Conservation (phyloP, 2,888 invertebrate species). For the Gastracanthus pulcherrimus region DNA sequence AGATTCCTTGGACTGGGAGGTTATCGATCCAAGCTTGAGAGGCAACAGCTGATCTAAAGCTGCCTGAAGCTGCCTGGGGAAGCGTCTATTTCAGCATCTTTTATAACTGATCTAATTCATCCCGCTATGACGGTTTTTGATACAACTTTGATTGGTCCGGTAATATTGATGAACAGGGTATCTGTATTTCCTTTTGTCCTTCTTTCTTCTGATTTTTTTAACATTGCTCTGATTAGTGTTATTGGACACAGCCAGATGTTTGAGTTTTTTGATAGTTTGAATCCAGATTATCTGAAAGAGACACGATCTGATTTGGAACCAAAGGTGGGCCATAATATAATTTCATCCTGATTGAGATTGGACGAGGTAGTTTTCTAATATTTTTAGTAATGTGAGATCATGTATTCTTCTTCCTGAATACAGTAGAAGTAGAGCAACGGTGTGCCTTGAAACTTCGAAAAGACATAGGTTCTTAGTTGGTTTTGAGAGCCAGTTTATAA, state of each 20-base stretch:
- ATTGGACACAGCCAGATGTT: slow-evolving; percentile 58
- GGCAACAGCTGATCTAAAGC: slow-evolving; percentile 60
- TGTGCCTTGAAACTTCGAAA: slow-evolving; percentile 59
- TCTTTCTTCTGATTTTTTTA: slow-evolving; percentile 54
- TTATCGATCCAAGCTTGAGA: slow-evolving; percentile 58
- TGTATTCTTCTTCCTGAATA: slow-evolving; percentile 58
- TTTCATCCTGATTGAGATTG: slow-evolving; percentile 56
- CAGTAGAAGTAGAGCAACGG: slow-evolving; percentile 57
- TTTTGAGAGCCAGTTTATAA: slow-evolving; percentile 57
- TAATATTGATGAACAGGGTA: slow-evolving; percentile 53
- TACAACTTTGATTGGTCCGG: slow-evolving; percentile 54
- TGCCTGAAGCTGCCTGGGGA: slow-evolving; percentile 53
- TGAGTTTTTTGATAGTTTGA: slow-evolving; percentile 55
- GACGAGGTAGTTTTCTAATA: slow-evolving; percentile 48
- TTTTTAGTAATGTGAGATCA: slow-evolving; percentile 58
- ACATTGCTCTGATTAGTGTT: slow-evolving; percentile 49
- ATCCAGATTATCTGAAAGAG: slow-evolving; percentile 59
- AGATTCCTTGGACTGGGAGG: slow-evolving; percentile 54
- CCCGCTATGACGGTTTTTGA: slow-evolving; percentile 56
- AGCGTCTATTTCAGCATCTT: slow-evolving; percentile 55
- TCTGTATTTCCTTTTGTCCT: slow-evolving; percentile 32
- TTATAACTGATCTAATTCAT: slow-evolving; percentile 56
- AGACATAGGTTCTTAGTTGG: slow-evolving; percentile 39
- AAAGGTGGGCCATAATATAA: slow-evolving; percentile 60
- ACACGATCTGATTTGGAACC: slow-evolving; percentile 60